These are phyloP conservation scores for Diadophis punctatus DNA, from an alignment of 2,113 vertebrate genomes.

Conservation along the genomic window DNA sequence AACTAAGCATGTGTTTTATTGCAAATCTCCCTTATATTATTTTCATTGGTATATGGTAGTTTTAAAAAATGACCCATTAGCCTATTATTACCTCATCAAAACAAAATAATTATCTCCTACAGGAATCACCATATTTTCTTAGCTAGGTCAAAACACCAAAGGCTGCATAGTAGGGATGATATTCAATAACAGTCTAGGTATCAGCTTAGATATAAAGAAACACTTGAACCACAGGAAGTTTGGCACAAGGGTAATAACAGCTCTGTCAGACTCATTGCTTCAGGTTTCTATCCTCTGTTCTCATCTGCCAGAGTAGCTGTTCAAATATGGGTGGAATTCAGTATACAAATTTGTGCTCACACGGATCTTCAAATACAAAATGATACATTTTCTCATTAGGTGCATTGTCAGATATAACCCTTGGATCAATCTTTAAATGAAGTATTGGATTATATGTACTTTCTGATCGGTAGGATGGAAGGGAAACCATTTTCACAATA, in stretches of 20 bases:
- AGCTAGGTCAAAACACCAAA: not conserved
- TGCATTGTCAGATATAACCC: not conserved
- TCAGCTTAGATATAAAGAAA: not conserved
- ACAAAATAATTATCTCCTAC: not conserved
- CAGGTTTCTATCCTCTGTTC: not conserved
- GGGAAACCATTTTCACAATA: not conserved
- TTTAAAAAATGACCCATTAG: not conserved
- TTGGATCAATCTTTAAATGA: not conserved
- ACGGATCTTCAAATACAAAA: not conserved
- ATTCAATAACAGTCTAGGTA: not conserved
- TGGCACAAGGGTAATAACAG: too few relatives aligned
- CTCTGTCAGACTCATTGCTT: too few relatives aligned
- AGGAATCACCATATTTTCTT: not conserved
- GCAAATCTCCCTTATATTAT: not conserved
- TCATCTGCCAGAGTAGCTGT: not conserved
- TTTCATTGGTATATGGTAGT: not conserved
- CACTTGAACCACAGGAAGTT: too few relatives aligned
- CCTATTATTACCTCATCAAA: not conserved
- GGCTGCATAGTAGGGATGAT: accelerated
- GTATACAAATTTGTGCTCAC: not conserved
- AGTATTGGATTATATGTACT: not conserved
- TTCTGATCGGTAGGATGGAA: not conserved
- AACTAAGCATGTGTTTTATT: too few relatives aligned
- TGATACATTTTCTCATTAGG: not conserved
- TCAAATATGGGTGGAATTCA: not conserved